Evolutionary conservation across 2,797 vertebrate species (phyloP), one percentile per base, ranked within the genome.

Genomic region (Lemur catta): DNA sequence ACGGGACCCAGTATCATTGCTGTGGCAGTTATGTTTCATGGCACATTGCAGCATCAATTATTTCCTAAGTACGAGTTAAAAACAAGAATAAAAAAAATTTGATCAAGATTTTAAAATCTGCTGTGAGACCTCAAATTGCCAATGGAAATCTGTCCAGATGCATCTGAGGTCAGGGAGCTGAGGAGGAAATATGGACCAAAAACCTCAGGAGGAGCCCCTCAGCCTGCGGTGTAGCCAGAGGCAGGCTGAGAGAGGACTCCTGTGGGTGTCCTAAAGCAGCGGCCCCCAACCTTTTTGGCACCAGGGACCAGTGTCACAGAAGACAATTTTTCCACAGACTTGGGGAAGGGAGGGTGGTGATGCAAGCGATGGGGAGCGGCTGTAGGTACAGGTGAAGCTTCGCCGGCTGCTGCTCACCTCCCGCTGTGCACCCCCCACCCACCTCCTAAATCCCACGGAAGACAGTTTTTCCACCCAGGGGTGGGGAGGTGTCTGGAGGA

Each of bases 21-120:
- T 43, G 5, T 7, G 41, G 14, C 11, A 28, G 30, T 69, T 65
- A 4, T 20, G 20, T 69, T 95, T 72, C 11, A 2, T 46, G 10
- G 15, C 67, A 55, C 26, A 35, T 26, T 17, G 13, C 24, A 52
- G 28, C 10, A 38, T 55, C 26, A 79, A 78, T 81, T 43, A 57
- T 65, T 95, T 91, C 55, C 18, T 85, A 91, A 65, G 22, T 41
- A 63, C 74, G 4, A 71, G 59, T 75, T 89, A 81, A 92, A 93
- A 82, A 18, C 33, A 46, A 93, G 26, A 89, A 61, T 7, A 65
- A 33, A 33, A 33, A 91, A 76, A 43, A 9, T 59, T 7, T 46
- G 35, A 75, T 72, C 72, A 65, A 30, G 35, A 38, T 89, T 69
- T 41, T 28, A 92, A 74, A 91, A 82, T 69, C 48, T 63, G 78